These are phyloP conservation scores for Callipepla squamata DNA, from an alignment of 2,113 vertebrate species.

Conservation along the genomic window DNA sequence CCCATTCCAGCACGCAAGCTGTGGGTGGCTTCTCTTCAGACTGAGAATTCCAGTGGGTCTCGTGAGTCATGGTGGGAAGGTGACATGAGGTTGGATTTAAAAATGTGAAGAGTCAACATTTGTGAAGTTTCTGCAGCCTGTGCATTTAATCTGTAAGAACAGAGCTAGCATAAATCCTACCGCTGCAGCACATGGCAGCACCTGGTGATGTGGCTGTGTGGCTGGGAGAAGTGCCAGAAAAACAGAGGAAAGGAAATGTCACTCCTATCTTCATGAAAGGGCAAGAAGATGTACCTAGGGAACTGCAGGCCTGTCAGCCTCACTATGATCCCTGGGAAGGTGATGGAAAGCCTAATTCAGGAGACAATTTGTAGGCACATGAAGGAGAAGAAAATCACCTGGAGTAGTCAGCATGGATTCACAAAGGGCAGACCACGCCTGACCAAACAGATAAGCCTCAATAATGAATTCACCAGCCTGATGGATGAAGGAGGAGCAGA, in stretches of 20 bases:
- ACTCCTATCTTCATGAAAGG: background rate
- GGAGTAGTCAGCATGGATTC: background rate
- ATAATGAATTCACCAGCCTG: background rate
- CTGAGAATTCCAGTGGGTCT: background rate
- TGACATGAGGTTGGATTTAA: background rate
- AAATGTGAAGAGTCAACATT: background rate
- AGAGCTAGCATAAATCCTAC: background rate
- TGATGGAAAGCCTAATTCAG: background rate
- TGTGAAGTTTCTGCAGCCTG: background rate
- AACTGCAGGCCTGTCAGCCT: background rate
- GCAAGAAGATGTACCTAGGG: background rate
- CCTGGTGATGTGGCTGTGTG: background rate
- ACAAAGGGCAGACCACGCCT: background rate
- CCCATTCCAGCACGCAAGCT: background rate
- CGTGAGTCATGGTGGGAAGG: background rate
- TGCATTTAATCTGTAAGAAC: background rate
- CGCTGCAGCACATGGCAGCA: background rate
- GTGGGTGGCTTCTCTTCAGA: background rate
- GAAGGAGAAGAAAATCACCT: background rate
- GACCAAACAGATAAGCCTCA: background rate
- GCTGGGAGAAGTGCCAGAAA: background rate
- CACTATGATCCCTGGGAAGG: background rate
- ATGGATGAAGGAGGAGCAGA: background rate
- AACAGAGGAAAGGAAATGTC: background rate
- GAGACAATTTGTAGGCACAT: background rate